These are phyloP conservation scores for Pampusana beccarii DNA, from an alignment of 2,113 vertebrate genomes.

Conservation along the genomic window DNA sequence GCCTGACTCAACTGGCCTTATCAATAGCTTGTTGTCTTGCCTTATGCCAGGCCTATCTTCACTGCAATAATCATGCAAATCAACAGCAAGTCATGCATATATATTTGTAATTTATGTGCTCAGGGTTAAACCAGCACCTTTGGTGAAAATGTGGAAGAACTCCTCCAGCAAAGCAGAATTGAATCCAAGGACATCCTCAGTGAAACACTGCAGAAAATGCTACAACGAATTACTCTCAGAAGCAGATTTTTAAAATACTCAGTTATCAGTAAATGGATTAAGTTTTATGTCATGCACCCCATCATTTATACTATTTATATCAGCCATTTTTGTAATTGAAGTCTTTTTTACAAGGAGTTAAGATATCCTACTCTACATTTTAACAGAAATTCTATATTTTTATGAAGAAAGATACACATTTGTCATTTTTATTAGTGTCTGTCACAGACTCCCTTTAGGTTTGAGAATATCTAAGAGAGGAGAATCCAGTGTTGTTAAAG, in stretches of 20 bases:
- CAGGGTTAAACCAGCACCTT: background rate
- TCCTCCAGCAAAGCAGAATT: background rate
- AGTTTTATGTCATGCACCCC: background rate
- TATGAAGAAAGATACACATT: conserved; percentile 19
- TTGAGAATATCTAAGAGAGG: background rate
- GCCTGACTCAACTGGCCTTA: background rate
- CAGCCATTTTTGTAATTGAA: conserved; percentile 37
- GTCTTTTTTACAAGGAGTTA: conserved; percentile 15
- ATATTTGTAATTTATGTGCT: conserved; percentile 46
- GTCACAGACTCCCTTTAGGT: background rate
- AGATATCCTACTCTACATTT: conserved; percentile 3
- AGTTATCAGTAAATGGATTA: background rate
- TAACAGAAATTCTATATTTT: conserved; percentile 33
- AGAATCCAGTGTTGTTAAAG: background rate
- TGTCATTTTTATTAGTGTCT: conserved; percentile 42
- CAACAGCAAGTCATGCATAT: conserved; percentile 28
- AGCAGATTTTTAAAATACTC: background rate
- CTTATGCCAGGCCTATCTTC: background rate
- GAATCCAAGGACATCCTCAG: background rate
- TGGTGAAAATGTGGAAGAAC: background rate
- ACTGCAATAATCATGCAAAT: conserved; percentile 44
- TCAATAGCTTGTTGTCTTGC: conserved; percentile 49
- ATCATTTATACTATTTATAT: conserved; percentile 21
- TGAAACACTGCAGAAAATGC: background rate
- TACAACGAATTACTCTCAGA: background rate